These are phyloP conservation scores for Leptura quadrifasciata DNA, from an alignment of 2,888 invertebrate species.

Conservation along the genomic window DNA sequence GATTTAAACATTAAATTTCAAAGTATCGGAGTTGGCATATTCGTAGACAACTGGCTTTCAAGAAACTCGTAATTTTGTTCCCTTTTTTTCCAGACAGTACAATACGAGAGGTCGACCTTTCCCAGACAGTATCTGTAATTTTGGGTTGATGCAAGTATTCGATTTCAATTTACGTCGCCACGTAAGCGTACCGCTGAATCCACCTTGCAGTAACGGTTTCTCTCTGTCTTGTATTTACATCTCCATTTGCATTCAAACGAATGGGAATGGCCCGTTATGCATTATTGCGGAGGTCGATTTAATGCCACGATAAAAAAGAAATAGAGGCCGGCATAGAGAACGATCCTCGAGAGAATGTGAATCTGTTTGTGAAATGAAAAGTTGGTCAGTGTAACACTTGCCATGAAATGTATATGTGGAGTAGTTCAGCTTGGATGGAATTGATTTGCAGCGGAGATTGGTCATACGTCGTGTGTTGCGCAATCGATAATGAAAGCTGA, in stretches of 20 bases:
- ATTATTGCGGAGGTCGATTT: slow-evolving; percentile 27
- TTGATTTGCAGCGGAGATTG: slow-evolving; percentile 39
- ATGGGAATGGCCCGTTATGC: slow-evolving; percentile 24
- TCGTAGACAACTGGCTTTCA: too few relatives aligned
- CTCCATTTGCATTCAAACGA: slow-evolving; percentile 29
- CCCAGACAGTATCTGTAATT: not conserved
- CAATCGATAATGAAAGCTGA: slow-evolving; percentile 40
- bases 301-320: slow-evolving; percentile 26
- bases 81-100: too few relatives aligned
- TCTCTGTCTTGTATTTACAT: slow-evolving; percentile 9
- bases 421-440: slow-evolving; percentile 24
- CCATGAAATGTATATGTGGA: slow-evolving; percentile 47
- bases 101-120: too few relatives aligned
- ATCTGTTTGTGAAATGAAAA: slow-evolving; percentile 57
- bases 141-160: not conserved
- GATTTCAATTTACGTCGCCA: not conserved
- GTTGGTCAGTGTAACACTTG: slow-evolving; percentile 58
- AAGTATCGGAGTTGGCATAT: too few relatives aligned
- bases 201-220: slow-evolving; percentile 11
- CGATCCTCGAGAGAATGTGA: slow-evolving; percentile 49
- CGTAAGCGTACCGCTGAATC: not conserved
- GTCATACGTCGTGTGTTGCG: slow-evolving; percentile 9
- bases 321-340: slow-evolving; percentile 37
- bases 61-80: too few relatives aligned
- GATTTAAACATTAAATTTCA: too few relatives aligned